Evolutionary conservation across 1,140 invertebrate genomes (phyloP).

Genomic region (Drosophila asahinai): DNA sequence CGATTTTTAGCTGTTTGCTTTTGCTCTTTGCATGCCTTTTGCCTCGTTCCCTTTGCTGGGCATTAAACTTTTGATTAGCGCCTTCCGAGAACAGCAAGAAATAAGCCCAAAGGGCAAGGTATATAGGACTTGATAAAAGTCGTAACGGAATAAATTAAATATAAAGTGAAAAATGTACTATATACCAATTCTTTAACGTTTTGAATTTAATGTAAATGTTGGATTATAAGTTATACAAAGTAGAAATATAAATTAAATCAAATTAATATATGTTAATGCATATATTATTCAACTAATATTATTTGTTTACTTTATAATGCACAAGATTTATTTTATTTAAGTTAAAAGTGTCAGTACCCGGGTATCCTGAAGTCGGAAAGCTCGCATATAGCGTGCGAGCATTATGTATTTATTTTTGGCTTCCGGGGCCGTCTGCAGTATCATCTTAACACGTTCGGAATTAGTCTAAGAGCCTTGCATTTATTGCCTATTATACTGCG

Average conservation of each 20-base stretch:
- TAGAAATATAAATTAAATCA: too few species aligned
- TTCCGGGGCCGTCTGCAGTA: conserved; percentile 38
- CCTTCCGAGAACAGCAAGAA: conserved; percentile 62
- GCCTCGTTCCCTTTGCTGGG: conserved; percentile 45
- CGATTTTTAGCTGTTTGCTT: conserved; percentile 64
- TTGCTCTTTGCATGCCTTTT: conserved; percentile 47
- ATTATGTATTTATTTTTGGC: conserved; percentile 27
- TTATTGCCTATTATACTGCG: conserved; percentile 59
- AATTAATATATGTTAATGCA: too few species aligned
- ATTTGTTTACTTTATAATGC: too few species aligned
- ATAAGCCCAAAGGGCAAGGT: conserved; percentile 45
- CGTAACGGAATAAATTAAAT: not conserved
- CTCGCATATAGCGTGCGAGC: conserved; percentile 15
- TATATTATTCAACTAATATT: too few species aligned
- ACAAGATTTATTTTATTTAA: not conserved
- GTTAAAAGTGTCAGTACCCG: not conserved
- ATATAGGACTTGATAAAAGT: not conserved
- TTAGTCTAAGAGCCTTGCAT: conserved; percentile 42
- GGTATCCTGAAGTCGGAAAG: not conserved
- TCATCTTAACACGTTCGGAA: conserved; percentile 54
- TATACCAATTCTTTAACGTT: too few species aligned
- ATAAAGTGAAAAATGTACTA: too few species aligned
- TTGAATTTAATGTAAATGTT: too few species aligned
- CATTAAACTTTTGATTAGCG: conserved; percentile 76
- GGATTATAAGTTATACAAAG: too few species aligned